phyloP scores from a whole-genome alignment of 1,140 invertebrate genomes.

The Drosophila melanica region DNA sequence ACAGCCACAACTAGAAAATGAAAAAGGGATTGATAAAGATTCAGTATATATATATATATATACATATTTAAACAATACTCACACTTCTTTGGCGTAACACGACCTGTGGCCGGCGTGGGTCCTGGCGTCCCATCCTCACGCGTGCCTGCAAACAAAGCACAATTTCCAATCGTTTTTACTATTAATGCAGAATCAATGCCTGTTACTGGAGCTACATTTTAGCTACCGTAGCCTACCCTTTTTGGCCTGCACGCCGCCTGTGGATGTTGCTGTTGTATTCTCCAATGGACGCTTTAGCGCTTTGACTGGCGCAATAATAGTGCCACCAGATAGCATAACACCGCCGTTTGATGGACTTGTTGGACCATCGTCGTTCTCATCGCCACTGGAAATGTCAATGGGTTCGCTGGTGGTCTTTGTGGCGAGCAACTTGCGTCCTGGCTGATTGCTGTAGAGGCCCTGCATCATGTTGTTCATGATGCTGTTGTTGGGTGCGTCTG shows the following conservation, averaged over 20 bases:
- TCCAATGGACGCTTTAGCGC: slow-evolving; percentile 46
- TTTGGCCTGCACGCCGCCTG: slow-evolving; percentile 23
- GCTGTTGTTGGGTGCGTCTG: slow-evolving; percentile 78
- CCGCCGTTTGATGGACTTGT: slow-evolving; percentile 48
- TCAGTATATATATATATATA: too few relatives aligned
- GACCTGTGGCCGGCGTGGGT: neutral
- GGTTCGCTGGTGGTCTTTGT: slow-evolving; percentile 76
- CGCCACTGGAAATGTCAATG: slow-evolving; percentile 86
- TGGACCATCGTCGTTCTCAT: slow-evolving; percentile 84
- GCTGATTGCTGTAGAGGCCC: slow-evolving; percentile 52
- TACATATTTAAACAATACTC: neutral
- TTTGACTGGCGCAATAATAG: neutral
- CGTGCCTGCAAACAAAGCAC: neutral
- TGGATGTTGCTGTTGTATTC: neutral
- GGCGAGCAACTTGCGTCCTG: slow-evolving; percentile 14
- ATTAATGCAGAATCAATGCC: neutral
- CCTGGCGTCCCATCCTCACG: slow-evolving; percentile 8
- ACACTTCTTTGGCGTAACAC: slow-evolving; percentile 39
- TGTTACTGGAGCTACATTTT: neutral
- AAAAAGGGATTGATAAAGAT: neutral
- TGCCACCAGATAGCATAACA: neutral
- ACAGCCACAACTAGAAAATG: slow-evolving; percentile 12
- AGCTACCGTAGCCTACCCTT: slow-evolving; percentile 42
- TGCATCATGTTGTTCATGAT: slow-evolving; percentile 86
- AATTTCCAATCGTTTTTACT: slow-evolving; percentile 44